These are phyloP conservation scores for Shinisaurus crocodilurus DNA, from an alignment of 2,113 vertebrate genomes.

Conservation along the genomic window DNA sequence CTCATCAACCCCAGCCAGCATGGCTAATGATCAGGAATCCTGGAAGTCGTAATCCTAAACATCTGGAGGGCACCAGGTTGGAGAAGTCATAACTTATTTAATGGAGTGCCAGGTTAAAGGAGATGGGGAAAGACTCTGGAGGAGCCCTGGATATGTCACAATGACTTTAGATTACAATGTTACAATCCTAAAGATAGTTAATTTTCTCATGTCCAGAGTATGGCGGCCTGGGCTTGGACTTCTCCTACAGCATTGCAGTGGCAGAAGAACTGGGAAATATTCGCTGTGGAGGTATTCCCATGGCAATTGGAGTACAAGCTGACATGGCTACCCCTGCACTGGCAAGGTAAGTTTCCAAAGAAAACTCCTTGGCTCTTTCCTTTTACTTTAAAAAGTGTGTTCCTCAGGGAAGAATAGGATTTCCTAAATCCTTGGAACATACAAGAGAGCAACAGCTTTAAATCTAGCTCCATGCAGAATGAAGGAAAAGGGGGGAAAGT, in stretches of 20 bases:
- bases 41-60: neutral
- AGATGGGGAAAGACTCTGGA: neutral
- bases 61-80: neutral
- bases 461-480: neutral
- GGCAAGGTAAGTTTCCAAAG: constrained; percentile 78
- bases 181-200: neutral
- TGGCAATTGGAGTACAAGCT: constrained; percentile 87
- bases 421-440: neutral
- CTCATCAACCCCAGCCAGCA: neutral
- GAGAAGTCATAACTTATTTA: neutral
- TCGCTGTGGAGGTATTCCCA: constrained; percentile 83
- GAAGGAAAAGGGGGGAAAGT: neutral
- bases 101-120: neutral
- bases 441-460: neutral
- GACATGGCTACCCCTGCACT: constrained; percentile 90
- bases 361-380: neutral
- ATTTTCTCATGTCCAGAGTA: constrained; percentile 78
- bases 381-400: neutral
- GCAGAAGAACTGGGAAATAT: constrained; percentile 87
- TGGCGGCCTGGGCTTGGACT: constrained; percentile 88
- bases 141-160: neutral
- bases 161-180: neutral
- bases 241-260: constrained; percentile 86
- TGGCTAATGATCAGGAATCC: neutral
- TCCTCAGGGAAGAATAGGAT: neutral